phyloP scores from a whole-genome alignment of 2,888 invertebrate genomes.

The Scaptomyza parva region DNA sequence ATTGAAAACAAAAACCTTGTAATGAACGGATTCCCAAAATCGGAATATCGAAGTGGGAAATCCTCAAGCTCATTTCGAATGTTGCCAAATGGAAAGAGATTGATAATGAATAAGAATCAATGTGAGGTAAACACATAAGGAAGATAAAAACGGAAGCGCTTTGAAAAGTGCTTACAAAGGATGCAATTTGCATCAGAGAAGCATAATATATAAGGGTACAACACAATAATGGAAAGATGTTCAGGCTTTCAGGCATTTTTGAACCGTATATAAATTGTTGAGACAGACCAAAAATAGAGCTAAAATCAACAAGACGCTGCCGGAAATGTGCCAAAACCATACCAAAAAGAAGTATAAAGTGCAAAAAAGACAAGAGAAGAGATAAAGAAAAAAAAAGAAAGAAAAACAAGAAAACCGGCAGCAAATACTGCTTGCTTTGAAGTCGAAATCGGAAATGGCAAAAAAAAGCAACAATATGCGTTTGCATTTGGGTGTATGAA shows the following conservation, averaged over 20 bases:
- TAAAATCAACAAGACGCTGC: constrained; percentile 53
- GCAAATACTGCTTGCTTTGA: constrained; percentile 51
- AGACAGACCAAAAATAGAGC: constrained; percentile 59
- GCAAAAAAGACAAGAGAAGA: not conserved
- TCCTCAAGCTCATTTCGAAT: too few species aligned
- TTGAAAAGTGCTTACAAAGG: not conserved
- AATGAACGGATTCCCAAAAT: too few species aligned
- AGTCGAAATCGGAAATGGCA: constrained; percentile 59
- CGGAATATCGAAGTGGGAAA: too few species aligned
- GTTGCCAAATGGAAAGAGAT: too few species aligned
- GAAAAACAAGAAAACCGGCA: constrained; percentile 11
- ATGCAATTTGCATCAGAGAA: constrained; percentile 1
- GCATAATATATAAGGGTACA: too few species aligned
- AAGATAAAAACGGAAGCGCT: not conserved
- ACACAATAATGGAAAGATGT: constrained; percentile 11
- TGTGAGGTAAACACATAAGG: too few species aligned
- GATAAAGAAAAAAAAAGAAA: not conserved
- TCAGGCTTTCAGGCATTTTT: too few species aligned
- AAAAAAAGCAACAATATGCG: too few species aligned
- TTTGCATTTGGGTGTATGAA: not conserved
- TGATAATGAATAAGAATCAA: too few species aligned
- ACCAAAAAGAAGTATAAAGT: not conserved
- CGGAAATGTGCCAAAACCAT: constrained; percentile 55
- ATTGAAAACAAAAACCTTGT: too few species aligned
- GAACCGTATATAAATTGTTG: constrained; percentile 2